Evolutionary conservation across 2,113 vertebrate species (phyloP).

Genomic region (Prochilodus magdalenae): DNA sequence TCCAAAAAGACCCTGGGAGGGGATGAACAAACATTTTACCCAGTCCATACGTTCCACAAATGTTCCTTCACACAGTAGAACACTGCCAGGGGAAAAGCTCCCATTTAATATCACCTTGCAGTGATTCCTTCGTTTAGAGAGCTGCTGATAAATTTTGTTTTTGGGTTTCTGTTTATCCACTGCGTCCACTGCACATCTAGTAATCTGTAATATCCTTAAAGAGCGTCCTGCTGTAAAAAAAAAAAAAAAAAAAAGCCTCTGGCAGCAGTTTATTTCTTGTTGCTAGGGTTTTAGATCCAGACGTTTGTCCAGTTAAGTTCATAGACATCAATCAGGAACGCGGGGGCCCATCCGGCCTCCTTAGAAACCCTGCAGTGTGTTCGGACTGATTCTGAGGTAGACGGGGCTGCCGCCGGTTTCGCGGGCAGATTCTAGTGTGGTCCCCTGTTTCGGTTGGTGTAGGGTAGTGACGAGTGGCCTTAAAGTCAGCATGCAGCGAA

Average conservation of each 20-base stretch:
- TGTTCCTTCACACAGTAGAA: no score
- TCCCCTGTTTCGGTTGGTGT: conserved; percentile 5
- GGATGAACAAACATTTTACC: not conserved
- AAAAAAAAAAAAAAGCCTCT: no score
- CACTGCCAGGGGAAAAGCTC: no score
- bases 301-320: conserved; percentile 91
- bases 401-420: conserved; percentile 34
- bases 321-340: conserved; percentile 89
- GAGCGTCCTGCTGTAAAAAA: no score
- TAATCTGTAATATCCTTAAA: conserved; percentile 77
- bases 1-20: not conserved
- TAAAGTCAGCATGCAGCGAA: conserved; percentile 31
- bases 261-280: conserved; percentile 90
- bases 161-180: no score
- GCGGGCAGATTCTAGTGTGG: not conserved
- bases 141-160: no score
- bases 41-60: no score
- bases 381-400: not conserved
- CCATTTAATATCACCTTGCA: no score
- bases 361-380: not conserved
- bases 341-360: conserved; percentile 83
- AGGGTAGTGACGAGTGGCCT: conserved; percentile 35
- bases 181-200: not conserved
- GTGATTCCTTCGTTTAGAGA: no score
- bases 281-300: conserved; percentile 92